Evolutionary conservation across 2,888 invertebrate genomes (phyloP), one percentile per base, ranked within the genome.

Genomic region (Cephus runcator): DNA sequence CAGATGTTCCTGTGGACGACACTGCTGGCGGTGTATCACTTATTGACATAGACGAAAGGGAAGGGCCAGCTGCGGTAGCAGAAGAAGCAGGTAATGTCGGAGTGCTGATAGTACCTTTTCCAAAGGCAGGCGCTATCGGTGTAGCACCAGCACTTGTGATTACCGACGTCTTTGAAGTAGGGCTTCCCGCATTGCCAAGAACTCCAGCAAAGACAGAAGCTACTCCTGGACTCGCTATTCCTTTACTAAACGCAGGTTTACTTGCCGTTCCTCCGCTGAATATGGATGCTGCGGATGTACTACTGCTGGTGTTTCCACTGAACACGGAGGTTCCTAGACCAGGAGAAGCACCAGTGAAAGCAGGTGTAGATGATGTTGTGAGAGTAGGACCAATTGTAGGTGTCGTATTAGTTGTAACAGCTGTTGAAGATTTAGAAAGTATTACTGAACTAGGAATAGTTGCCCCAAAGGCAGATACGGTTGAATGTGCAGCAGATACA

Each of bases 41-140:
- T 9, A 56, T 23, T 56, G 56, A 56, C 56, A 56, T 76, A 11
- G 82, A 71, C 12, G 73, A 33, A 35, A 80, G 36, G 30, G 77
- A 77, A n/a, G 80, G 80, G 1, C 80, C 71, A 4, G 83, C 77
- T 35, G 69, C 73, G 31, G 79, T 71, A 30, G 73, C 77, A 11
- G 82, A 77, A 73, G 83, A 78, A 35, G 79, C 73, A 56, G 56
- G 56, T 56, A 56, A 56, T 9, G 56, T 56, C 9, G 56, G 56
- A 56, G 9, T 23, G 56, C 56, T 56, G 0, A 56, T 4, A n/a
- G 75, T 77, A 0, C 79, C 31, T 68, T 80, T 75, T 2, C 77
- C 76, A 23, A 85, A 84, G 30, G 82, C 76, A 12, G 82, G 3
- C 56, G 77, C 2, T 15, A 75, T 6, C 4, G 82, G 23, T 69